Conservation (phyloP, 2,113 vertebrate species). For the Oxygymnocypris stewartii region DNA sequence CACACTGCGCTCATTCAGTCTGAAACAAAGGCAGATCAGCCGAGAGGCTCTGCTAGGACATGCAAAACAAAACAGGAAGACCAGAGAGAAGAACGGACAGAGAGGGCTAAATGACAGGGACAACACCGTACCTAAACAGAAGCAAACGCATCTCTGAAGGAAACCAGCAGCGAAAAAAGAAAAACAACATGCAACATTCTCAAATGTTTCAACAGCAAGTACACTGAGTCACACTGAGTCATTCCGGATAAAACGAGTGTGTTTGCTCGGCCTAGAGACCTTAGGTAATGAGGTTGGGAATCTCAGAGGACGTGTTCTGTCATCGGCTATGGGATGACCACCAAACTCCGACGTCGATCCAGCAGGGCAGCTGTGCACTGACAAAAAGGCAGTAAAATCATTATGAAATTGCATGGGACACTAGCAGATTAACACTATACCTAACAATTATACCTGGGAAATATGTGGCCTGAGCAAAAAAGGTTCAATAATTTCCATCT, state of each 20-base stretch:
- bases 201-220: constrained; percentile 2
- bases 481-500: too few relatives aligned
- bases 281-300: background rate
- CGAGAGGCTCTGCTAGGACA: constrained; percentile 13
- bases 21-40: constrained; percentile 39
- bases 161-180: background rate
- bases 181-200: background rate
- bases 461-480: background rate
- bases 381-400: background rate
- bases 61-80: constrained; percentile 6
- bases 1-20: constrained; percentile 48
- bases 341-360: background rate
- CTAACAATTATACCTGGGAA: background rate
- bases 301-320: background rate
- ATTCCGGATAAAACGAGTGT: background rate
- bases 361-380: background rate
- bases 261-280: background rate
- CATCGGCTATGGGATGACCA: constrained; percentile 1
- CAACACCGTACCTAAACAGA: background rate
- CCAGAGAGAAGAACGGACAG: background rate
- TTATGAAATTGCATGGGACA: background rate
- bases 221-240: background rate
- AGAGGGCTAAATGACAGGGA: background rate
- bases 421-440: background rate
- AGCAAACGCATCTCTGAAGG: background rate